Conservation (phyloP, 1,140 invertebrate genomes). For the Saccostrea echinata region DNA sequence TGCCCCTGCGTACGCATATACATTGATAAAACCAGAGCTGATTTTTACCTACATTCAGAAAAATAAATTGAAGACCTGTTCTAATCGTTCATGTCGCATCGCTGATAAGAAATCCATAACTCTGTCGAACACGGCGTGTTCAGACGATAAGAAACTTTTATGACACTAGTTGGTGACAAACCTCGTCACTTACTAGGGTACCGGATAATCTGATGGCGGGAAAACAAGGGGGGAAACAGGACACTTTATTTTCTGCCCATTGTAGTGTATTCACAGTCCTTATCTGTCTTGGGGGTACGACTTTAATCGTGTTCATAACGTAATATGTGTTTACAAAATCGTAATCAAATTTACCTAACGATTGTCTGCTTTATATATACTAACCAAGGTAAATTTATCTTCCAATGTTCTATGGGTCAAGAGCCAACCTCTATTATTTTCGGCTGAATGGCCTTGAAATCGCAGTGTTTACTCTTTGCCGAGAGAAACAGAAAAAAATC, state of each 20-base stretch:
- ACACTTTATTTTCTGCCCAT: background rate
- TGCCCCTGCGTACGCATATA: slow-evolving; percentile 32
- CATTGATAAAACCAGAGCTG: slow-evolving; percentile 12
- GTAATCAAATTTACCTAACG: slow-evolving; percentile 22
- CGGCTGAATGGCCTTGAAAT: background rate
- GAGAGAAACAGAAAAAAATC: background rate
- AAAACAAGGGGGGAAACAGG: background rate
- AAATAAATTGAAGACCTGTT: background rate
- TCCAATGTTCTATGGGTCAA: background rate
- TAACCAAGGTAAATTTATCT: slow-evolving; percentile 10
- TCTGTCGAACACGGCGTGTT: background rate
- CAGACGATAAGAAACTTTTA: slow-evolving; percentile 22
- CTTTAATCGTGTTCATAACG: background rate
- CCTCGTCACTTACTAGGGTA: background rate
- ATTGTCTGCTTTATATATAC: slow-evolving; percentile 1
- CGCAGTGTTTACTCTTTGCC: slow-evolving; percentile 22
- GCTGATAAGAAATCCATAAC: slow-evolving; percentile 35
- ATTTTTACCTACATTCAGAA: slow-evolving; percentile 34
- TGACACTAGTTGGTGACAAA: slow-evolving; percentile 3
- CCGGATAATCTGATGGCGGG: background rate
- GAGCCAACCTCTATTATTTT: background rate
- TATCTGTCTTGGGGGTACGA: background rate
- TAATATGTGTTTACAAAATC: slow-evolving; percentile 31
- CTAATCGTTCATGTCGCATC: background rate
- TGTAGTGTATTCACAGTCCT: slow-evolving; percentile 2